Percentiles rank a stretch among this genome's conserved stretches.
phyloP scores from a whole-genome alignment of 2,113 vertebrate genomes.

The Phodopus roborovskii region DNA sequence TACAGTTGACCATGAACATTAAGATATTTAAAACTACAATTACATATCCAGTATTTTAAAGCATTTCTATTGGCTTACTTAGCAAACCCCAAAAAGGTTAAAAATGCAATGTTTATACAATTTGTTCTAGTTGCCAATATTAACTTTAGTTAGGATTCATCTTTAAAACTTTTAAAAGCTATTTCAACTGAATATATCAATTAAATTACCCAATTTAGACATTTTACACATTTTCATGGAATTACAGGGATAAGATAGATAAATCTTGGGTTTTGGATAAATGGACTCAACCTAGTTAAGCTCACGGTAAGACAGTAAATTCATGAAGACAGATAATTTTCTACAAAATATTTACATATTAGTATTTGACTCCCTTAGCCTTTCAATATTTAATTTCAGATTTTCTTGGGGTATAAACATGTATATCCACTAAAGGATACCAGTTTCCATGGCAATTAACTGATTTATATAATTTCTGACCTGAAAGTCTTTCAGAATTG shows the following conservation, averaged over 20 bases:
- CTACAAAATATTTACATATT: constrained; percentile 1
- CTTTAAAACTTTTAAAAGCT: constrained; percentile 40
- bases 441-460: constrained; percentile 7
- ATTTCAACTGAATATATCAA: constrained; percentile 6
- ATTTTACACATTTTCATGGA: constrained; percentile 26
- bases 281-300: constrained; percentile 15
- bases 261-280: not conserved
- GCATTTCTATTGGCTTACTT: constrained; percentile 42
- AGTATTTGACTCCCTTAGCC: not conserved
- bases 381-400: constrained; percentile 33
- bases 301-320: constrained; percentile 19
- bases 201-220: not conserved
- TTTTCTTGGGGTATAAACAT: not conserved
- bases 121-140: constrained; percentile 11
- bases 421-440: not conserved
- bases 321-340: not conserved
- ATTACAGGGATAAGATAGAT: not conserved
- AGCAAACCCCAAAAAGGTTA: not conserved
- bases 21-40: constrained; percentile 34
- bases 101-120: not conserved
- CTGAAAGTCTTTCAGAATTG: not conserved
- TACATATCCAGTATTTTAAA: not conserved
- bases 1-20: constrained; percentile 25
- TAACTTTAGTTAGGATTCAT: constrained; percentile 59
- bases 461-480: not conserved